Base-by-base conservation (phyloP, 2,113 vertebrate species). In the Thinocorus orbignyianus region DNA sequence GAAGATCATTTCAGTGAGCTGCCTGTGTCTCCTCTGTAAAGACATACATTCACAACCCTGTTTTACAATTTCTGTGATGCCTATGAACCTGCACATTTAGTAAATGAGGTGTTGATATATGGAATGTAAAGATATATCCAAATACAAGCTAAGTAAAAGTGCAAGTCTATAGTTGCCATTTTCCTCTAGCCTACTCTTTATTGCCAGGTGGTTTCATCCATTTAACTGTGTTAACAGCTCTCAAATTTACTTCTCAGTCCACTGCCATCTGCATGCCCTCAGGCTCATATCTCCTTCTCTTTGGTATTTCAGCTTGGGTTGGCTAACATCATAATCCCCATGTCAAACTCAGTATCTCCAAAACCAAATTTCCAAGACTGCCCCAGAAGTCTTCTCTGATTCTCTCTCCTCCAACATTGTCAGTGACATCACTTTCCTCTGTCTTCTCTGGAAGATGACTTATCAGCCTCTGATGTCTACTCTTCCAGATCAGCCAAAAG, bases 391-490 rank as follows among this genome's bases (percentile, higher is more conserved):
- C 6, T 4, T 26, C 62, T 80, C 83, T 86, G 13, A 11, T 64
- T 17, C n/a, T 33, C 13, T 73, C 33, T 37, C 17, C 31, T 74
- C 9, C 39, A 84, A 10, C 3, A 1, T 13, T 44, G n/a, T 46
- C 64, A 57, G 39, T 37, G 24, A 49, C 24, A 73, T 13, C 23
- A 39, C 17, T 18, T 84, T 60, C 35, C 42, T 80, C 23, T 46
- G 20, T 48, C 6, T 23, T 68, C 13, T 58, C 42, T 13, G 4
- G 17, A 17, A 77, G 10, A 51, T 61, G 23, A 52, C 14, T 77
- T 35, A 14, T 13, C 48, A 28, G n/a, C 11, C 22, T 48, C 37
- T 54, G 55, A 37, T 1, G 1, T 30, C 12, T 72, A 0, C 39
- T 92, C 35, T 91, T 91, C 23, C 17, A 91, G 26, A 73, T 73